A percentile compares a stretch with the other conserved stretches of the same genome.
These are phyloP conservation scores for Maniola hyperantus DNA, from an alignment of 2,888 invertebrate genomes.

Conservation along the genomic window DNA sequence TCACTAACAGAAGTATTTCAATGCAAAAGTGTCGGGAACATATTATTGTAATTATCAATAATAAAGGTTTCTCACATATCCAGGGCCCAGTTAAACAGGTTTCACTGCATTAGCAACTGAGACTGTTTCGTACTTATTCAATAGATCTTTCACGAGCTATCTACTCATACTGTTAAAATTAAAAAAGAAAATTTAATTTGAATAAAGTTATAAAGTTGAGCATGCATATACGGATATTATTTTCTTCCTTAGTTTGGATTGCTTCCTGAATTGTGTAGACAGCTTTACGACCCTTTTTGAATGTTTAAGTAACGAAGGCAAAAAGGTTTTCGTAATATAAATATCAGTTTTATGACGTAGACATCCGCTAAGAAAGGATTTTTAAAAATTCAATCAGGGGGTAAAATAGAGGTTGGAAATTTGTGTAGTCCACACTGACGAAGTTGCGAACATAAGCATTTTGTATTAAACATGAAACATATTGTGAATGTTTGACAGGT, in stretches of 20 bases:
- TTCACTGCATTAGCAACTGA: not conserved
- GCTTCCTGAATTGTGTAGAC: conserved; percentile 25
- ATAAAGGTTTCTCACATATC: too few species aligned
- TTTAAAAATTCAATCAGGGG: too few species aligned
- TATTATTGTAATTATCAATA: too few species aligned
- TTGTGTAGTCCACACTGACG: too few species aligned
- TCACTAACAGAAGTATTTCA: too few species aligned
- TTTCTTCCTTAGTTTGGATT: conserved; percentile 26
- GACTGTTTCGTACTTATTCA: not conserved
- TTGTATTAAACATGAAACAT: too few species aligned
- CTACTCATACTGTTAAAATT: conserved; percentile 21
- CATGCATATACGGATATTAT: conserved; percentile 24
- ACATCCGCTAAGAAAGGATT: too few species aligned
- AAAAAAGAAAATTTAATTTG: conserved; percentile 35
- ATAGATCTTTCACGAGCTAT: not conserved
- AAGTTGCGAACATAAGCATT: too few species aligned
- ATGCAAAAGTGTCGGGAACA: too few species aligned
- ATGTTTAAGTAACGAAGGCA: conserved; percentile 21
- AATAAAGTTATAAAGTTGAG: conserved; percentile 30
- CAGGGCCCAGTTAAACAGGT: too few species aligned
- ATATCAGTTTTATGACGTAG: conserved; percentile 17
- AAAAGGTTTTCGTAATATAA: conserved; percentile 23
- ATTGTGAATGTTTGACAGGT: too few species aligned
- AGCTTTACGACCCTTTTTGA: conserved; percentile 20
- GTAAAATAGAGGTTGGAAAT: too few species aligned